Evolutionary conservation across 1,140 invertebrate genomes (phyloP).

Genomic region (Drepana arcuata): DNA sequence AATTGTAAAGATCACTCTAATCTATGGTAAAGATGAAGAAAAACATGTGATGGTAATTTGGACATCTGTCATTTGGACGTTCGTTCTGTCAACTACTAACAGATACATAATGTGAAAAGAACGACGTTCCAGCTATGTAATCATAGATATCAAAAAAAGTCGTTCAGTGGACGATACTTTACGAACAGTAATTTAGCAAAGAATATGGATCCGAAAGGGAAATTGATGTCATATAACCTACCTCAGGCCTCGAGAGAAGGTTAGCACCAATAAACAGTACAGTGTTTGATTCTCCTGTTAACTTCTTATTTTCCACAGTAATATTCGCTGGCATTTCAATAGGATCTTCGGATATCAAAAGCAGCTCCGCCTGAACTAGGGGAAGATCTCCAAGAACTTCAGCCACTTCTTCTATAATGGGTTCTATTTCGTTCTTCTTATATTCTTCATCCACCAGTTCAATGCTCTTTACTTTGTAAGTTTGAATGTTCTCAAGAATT

Average conservation of each 20-base stretch:
- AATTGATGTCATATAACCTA: too few species aligned
- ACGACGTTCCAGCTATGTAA: too few species aligned
- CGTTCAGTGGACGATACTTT: too few species aligned
- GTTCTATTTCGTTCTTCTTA: slow-evolving; percentile 46
- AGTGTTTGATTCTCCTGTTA: slow-evolving; percentile 72
- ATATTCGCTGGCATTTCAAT: slow-evolving; percentile 68
- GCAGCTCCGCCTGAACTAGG: slow-evolving; percentile 74
- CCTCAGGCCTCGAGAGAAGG: slow-evolving; percentile 41
- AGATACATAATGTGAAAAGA: too few species aligned
- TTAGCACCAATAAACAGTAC: slow-evolving; percentile 72
- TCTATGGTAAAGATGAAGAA: too few species aligned
- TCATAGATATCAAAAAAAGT: too few species aligned
- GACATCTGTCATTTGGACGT: too few species aligned
- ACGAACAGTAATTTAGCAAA: too few species aligned
- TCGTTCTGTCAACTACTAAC: too few species aligned
- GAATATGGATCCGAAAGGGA: too few species aligned
- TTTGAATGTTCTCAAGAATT: slow-evolving; percentile 82
- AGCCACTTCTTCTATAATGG: slow-evolving; percentile 70
- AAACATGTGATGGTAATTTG: too few species aligned
- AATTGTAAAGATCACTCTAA: too few species aligned
- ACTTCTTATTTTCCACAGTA: slow-evolving; percentile 75
- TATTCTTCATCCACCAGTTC: slow-evolving; percentile 76
- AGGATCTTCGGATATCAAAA: slow-evolving; percentile 54
- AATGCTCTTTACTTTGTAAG: slow-evolving; percentile 80
- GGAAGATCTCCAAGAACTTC: slow-evolving; percentile 76